Base-by-base conservation (phyloP, 2,113 vertebrate genomes). In the Addax nasomaculatus region DNA sequence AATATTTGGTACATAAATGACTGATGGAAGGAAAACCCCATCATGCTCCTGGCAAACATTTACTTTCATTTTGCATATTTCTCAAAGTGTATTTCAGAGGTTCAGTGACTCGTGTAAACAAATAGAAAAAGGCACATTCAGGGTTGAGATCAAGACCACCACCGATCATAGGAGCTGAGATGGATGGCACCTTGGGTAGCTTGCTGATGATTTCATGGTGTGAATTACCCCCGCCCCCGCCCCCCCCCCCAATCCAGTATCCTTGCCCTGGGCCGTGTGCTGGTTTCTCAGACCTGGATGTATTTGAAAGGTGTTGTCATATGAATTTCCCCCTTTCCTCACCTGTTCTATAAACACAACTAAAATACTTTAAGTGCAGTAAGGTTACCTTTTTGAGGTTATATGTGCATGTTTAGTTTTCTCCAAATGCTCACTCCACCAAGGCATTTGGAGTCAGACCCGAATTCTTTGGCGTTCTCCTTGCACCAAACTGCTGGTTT, bases 1-100 rank as follows among this genome's bases (percentile, higher is more conserved):
- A 90, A 87, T 90, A 60, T 87, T 97, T 92, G 55, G 86, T 29
- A 21, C 17, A 27, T n/a, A 25, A 83, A 88, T 76, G 81, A 95
- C 30, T 88, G 64, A 80, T n/a, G 13, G 57, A 64, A 51, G 67
- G 70, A 25, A 51, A n/a, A 92, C 60, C 16, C 13, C 60, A 62
- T 21, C 10, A 19, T 17, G 23, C 43, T 93, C 62, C 47, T 15
- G 3, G 89, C 51, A 93, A 93, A 85, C 36, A 84, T 79, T 90
- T 76, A 86, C 70, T 89, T 90, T 84, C 25, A 57, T 64, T 76
- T 89, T 87, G 25, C 39, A 30, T 70, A 58, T 45, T 49, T 94
- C 67, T 39, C 25, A 78, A 95, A 14, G 39, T 47, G 36, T 70
- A 47, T 86, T 88, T 43, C 57, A 90, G 43, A 79, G 43, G 33